Percentiles rank a stretch among this genome's conserved stretches.
These are phyloP conservation scores for Xanthorhoe spadicearia DNA, from an alignment of 2,888 invertebrate genomes.

Conservation along the genomic window DNA sequence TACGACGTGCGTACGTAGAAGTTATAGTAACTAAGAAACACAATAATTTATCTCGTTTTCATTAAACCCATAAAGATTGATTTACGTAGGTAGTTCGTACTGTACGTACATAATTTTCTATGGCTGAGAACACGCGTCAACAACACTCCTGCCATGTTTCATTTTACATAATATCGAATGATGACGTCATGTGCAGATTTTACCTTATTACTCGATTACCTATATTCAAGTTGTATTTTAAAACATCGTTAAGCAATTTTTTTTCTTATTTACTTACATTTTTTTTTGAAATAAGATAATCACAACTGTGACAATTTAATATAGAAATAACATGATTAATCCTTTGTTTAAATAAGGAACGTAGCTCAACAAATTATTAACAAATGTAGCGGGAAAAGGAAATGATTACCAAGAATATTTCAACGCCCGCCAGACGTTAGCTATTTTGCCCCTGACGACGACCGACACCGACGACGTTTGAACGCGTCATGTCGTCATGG, in stretches of 20 bases:
- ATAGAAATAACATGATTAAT: not conserved
- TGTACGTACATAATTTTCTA: conserved; percentile 9
- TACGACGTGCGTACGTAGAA: not conserved
- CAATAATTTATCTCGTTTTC: conserved; percentile 1
- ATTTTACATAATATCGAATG: conserved; percentile 17
- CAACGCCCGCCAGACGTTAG: not conserved
- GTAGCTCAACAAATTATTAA: not conserved
- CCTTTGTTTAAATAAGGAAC: not conserved
- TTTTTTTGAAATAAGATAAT: too few relatives aligned
- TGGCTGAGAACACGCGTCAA: conserved; percentile 13
- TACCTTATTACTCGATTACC: conserved; percentile 2
- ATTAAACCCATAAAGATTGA: conserved; percentile 12
- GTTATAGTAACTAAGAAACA: conserved; percentile 2
- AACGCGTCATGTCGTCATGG: not conserved
- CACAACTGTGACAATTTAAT: not conserved
- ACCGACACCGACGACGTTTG: not conserved
- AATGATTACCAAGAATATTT: conserved; percentile 3
- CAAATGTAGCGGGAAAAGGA: not conserved
- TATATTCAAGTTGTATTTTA: too few relatives aligned
- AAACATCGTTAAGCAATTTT: too few relatives aligned
- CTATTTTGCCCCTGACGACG: not conserved
- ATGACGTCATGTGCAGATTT: conserved; percentile 14
- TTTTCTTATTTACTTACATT: too few relatives aligned
- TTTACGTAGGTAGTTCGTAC: not conserved
- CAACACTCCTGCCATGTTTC: not conserved